Base-by-base conservation (phyloP, 2,113 vertebrate genomes). In the Gnathonemus echidnorhynchus region DNA sequence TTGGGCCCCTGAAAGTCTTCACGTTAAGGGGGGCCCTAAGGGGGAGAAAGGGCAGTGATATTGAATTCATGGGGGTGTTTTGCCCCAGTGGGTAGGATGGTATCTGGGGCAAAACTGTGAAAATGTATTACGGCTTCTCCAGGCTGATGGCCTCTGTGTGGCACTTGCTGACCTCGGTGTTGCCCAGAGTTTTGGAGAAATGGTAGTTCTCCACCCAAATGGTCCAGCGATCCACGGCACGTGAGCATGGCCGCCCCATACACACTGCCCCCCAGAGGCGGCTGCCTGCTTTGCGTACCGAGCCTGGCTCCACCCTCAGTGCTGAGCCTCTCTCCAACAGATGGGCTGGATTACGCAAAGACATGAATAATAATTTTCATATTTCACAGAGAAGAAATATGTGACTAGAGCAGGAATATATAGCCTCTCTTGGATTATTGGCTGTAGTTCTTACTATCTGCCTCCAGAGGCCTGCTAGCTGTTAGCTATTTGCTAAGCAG, bases 281-380 rank as follows among this genome's bases (percentile, higher is more conserved):
- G 90, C 91, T 91, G 91, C 90, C 92, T 91, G 93, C 90, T 88
- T 0, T 91, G 92, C 93, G 83, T 83, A 90, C 45, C 9, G 21
- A 24, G 10, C 27, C 19, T 49, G 17, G 46, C 46, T 13, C 13
- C 84, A n/a, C 9, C 9, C 17, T 86, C 24, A 1, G 84, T 6
- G 48, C 84, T 27, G 45, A 86, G 21, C 24, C 24, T 48, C 24
- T n/a, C 13, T 27, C 74, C 84, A 86, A 31, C 84, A 86, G n/a
- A 48, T 86, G 84, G 45, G 21, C 84, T 49, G 5, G 2, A 86
- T 86, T 86, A 86, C 3, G 48, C 17, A 86, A 50, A 50, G 35
- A 80, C 31, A 80, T 80, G 74, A 17, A 80, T 39, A 42, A 86
- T 50, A 48, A 48, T 50, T 86, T 86, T 86, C n/a, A 86, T 50